Conservation (phyloP, 2,113 vertebrate species). For the Cyanoliseus patagonus region DNA sequence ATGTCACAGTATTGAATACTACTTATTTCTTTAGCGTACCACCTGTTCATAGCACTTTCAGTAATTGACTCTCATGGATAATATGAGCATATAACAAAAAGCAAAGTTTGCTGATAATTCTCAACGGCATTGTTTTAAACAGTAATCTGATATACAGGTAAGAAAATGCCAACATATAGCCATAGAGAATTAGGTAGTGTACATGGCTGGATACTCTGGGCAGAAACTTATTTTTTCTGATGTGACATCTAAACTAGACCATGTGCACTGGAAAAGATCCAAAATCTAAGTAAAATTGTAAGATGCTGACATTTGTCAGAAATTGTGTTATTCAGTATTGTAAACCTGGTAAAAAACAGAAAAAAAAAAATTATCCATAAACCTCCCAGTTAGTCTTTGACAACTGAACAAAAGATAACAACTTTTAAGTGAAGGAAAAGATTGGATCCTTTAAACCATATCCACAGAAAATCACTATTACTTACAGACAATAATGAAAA, state of each 20-base stretch:
- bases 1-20: neutral
- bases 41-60: conserved; percentile 50
- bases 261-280: neutral
- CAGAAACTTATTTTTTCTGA: neutral
- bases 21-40: neutral
- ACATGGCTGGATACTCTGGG: neutral
- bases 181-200: neutral
- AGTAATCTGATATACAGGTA: neutral
- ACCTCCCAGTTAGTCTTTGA: neutral
- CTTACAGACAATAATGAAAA: neutral
- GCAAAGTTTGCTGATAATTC: conserved; percentile 54
- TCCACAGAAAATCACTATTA: neutral
- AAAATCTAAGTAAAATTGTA: neutral
- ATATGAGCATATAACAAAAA: conserved; percentile 37
- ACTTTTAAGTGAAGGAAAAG: neutral
- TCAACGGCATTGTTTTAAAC: conserved; percentile 33
- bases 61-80: conserved; percentile 28
- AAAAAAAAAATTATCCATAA: neutral
- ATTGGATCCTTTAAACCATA: neutral
- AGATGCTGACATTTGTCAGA: neutral
- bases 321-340: neutral
- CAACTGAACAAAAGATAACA: neutral
- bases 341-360: neutral
- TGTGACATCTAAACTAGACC: neutral
- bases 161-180: conserved; percentile 1